Percentiles rank a stretch among this genome's conserved stretches.
Conservation (phyloP, 2,888 invertebrate genomes). For the Tethea ocularis region DNA sequence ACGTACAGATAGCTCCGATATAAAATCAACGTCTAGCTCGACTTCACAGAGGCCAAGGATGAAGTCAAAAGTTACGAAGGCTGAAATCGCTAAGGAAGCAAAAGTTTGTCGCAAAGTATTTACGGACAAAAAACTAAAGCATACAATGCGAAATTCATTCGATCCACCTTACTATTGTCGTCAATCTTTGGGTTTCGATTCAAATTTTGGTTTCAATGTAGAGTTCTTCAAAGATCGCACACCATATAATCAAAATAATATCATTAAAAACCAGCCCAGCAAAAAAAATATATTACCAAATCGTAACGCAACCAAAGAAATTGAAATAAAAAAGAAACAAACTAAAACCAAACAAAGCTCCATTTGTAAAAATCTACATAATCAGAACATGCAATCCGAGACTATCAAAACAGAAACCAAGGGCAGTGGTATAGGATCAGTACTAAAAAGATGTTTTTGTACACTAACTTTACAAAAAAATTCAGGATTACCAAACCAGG, state of each 20-base stretch:
- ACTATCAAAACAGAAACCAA: constrained; percentile 18
- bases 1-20: constrained; percentile 13
- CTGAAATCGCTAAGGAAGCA: neutral
- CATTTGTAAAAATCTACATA: neutral
- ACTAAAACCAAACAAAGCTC: neutral
- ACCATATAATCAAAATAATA: constrained; percentile 3
- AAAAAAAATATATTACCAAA: neutral
- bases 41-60: neutral
- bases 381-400: constrained; percentile 18
- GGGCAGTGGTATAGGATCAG: constrained; percentile 28
- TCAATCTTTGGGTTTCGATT: constrained; percentile 29
- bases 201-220: constrained; percentile 34
- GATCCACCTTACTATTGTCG: neutral
- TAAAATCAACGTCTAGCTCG: constrained; percentile 17
- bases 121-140: no score
- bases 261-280: neutral
- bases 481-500: neutral
- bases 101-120: no score
- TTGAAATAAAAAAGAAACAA: no score
- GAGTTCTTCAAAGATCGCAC: constrained; percentile 34
- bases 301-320: neutral
- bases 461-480: constrained; percentile 28
- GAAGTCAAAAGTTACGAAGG: neutral
- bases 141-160: neutral
- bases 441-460: constrained; percentile 40